These are phyloP conservation scores for Chaetura pelagica DNA, from an alignment of 2,113 vertebrate species.

Conservation along the genomic window DNA sequence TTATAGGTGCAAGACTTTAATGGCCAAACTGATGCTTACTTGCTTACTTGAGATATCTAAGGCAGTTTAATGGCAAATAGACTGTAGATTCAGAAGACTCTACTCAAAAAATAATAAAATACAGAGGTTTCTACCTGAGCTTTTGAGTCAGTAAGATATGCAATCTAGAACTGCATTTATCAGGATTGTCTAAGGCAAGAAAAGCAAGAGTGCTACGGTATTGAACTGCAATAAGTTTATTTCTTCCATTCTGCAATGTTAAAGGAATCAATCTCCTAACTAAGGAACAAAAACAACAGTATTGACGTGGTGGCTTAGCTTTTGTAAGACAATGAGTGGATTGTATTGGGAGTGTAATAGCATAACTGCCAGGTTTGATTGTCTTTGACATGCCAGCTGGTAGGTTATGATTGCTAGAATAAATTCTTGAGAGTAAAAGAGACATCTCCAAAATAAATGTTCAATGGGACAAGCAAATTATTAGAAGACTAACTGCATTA, in stretches of 20 bases:
- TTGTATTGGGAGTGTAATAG: constrained; percentile 8
- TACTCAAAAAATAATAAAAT: background rate
- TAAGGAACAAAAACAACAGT: constrained; percentile 49
- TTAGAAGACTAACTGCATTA: background rate
- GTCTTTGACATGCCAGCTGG: background rate
- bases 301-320: constrained; percentile 50
- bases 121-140: background rate
- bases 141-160: constrained; percentile 32
- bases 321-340: constrained; percentile 48
- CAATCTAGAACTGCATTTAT: constrained; percentile 39
- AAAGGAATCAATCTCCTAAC: constrained; percentile 74
- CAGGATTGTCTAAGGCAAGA: constrained; percentile 10
- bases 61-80: background rate
- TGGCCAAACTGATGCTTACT: background rate
- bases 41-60: background rate
- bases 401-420: constrained; percentile 49
- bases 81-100: background rate
- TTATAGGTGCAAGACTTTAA: background rate
- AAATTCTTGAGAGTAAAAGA: constrained; percentile 41
- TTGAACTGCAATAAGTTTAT: constrained; percentile 67
- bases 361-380: constrained; percentile 9
- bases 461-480: constrained; percentile 18
- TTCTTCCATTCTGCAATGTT: constrained; percentile 59
- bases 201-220: constrained; percentile 3
- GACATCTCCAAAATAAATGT: constrained; percentile 32